A percentile compares a stretch with the other conserved stretches of the same genome.
Evolutionary conservation across 2,888 invertebrate species (phyloP).

Genomic region (Stenoptilia bipunctidactyla): DNA sequence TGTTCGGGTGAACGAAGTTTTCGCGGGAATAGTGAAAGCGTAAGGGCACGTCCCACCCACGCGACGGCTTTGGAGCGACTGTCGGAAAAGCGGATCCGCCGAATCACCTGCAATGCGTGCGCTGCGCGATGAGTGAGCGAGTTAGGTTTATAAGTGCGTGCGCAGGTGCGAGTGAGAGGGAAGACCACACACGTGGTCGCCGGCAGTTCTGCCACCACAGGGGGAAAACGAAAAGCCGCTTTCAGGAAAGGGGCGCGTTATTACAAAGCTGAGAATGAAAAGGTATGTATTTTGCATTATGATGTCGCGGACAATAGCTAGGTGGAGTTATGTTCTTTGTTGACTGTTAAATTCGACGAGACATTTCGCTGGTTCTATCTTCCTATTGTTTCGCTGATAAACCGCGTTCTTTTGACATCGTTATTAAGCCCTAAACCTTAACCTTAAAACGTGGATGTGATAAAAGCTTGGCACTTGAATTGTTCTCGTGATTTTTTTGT

Average conservation of each 20-base stretch:
- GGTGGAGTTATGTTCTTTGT: slow-evolving; percentile 42
- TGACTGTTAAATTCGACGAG: slow-evolving; percentile 33
- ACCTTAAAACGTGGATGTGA: too few species aligned
- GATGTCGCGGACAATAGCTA: slow-evolving; percentile 39
- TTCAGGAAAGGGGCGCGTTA: slow-evolving; percentile 57
- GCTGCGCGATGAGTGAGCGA: slow-evolving; percentile 39
- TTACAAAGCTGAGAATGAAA: slow-evolving; percentile 54
- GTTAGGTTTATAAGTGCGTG: slow-evolving; percentile 20
- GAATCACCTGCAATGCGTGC: slow-evolving; percentile 67
- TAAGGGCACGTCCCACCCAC: slow-evolving; percentile 37
- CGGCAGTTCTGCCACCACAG: slow-evolving; percentile 22
- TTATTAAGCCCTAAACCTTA: neutral
- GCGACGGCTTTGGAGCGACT: slow-evolving; percentile 43
- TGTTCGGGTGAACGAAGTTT: slow-evolving; percentile 39
- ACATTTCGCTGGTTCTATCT: slow-evolving; percentile 25
- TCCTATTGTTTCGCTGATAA: slow-evolving; percentile 28
- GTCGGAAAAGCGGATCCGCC: slow-evolving; percentile 23
- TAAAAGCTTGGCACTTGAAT: too few species aligned
- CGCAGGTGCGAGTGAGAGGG: slow-evolving; percentile 27
- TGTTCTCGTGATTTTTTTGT: too few species aligned
- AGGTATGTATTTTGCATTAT: slow-evolving; percentile 53
- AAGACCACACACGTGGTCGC: slow-evolving; percentile 50
- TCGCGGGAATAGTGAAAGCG: slow-evolving; percentile 48
- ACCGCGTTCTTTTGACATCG: slow-evolving; percentile 20
- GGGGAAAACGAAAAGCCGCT: slow-evolving; percentile 38